A percentile compares a stretch with the other conserved stretches of the same genome.
Conservation (phyloP, 1,140 invertebrate species). For the Calliphora vicina region DNA sequence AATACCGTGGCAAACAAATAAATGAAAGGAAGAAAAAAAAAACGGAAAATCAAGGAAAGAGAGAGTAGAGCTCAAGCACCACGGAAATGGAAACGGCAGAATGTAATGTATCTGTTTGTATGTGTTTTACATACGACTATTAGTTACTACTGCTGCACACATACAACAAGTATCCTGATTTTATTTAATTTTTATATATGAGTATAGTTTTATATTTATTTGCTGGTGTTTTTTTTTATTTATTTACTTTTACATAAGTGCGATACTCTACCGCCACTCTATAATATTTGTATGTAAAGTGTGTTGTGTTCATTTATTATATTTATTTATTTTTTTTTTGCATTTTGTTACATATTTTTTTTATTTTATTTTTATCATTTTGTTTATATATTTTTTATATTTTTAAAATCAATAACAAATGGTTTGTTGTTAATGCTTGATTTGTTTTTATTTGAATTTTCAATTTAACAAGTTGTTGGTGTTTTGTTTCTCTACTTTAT, state of each 20-base stretch:
- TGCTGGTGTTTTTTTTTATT: not conserved
- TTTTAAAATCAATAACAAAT: slow-evolving; percentile 7
- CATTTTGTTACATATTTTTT: too few relatives aligned
- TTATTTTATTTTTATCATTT: not conserved
- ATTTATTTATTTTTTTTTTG: not conserved
- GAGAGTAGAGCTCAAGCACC: too few relatives aligned
- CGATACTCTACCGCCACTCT: not conserved
- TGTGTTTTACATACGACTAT: too few relatives aligned
- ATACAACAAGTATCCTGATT: too few relatives aligned
- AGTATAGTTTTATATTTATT: not conserved
- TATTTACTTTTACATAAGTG: not conserved
- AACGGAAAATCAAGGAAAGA: too few relatives aligned
- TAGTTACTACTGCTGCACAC: too few relatives aligned
- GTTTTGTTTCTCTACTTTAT: not conserved
- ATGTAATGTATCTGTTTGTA: too few relatives aligned
- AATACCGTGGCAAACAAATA: too few relatives aligned
- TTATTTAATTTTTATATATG: too few relatives aligned
- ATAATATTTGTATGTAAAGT: not conserved
- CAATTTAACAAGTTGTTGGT: slow-evolving; percentile 10
- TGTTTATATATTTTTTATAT: not conserved
- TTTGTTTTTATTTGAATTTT: slow-evolving; percentile 4
- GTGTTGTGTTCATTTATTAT: too few relatives aligned
- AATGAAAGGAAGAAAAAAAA: too few relatives aligned
- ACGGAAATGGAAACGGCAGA: too few relatives aligned
- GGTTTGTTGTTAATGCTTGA: slow-evolving; percentile 5